Base-by-base conservation (phyloP, 2,888 invertebrate genomes). In the Dolichomitus sp. region DNA sequence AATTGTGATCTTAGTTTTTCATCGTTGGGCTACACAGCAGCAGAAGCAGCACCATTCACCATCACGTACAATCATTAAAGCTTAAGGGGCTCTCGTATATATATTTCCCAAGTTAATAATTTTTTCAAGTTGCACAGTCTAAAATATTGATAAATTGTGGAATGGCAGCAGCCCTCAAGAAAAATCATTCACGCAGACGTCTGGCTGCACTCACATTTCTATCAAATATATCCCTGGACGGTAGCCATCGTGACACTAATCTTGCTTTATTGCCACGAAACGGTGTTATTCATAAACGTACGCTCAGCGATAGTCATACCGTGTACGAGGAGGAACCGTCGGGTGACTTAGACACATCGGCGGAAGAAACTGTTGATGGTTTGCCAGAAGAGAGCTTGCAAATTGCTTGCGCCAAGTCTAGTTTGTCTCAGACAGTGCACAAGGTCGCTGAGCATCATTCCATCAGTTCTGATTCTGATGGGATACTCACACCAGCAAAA, bases 171-270 rank as follows among this genome's bases (percentile, higher is more conserved):
- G 94, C 94, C 88, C 89, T 94, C 87, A 95, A 94, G 92, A 94
- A 94, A 89, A 94, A 94, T 91, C 96, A 96, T 94, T 97, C 97
- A 91, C 96, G 97, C 92, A 96, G 98, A 94, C 96, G 98, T 94
- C 96, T 98, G 90, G 98, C 98, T 92, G 99, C 99, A 88, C 96
- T 98, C 91, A 97, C 98, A 92, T 99, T 99, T 95, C 95, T 99
- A 89, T 97, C 98, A 74, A 99, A 99, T 94, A 99, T 99, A 93
- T 98, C 99, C 85, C 95, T 99, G 85, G 98, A 99, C 95, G 99
- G 99, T 87, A 97, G 97, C 89, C 97, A 97, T 94, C 96, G 96
- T 92, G 97, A 97, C 93, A 96, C 96, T 82, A 96, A 95, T 93
- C 93, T 96, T 91, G 95, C 94, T 33, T 88, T 94, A 42, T 86